Percentiles rank a stretch among this genome's conserved stretches.
phyloP scores from a whole-genome alignment of 1,140 invertebrate species.

The Caenorhabditis inopinata region DNA sequence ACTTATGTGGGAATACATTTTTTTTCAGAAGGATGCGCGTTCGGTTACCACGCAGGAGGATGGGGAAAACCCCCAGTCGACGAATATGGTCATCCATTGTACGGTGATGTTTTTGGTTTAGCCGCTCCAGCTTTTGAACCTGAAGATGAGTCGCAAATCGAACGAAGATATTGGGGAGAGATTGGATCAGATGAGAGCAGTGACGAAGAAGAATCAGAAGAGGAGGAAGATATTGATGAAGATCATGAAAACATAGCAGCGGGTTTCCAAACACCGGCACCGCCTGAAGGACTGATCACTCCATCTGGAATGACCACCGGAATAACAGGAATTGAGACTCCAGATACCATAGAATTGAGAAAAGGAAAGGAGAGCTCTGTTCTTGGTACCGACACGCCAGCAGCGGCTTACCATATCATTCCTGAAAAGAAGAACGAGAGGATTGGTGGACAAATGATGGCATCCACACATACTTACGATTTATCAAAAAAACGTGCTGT shows the following conservation, averaged over 20 bases:
- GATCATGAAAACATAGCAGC: slow-evolving; percentile 55
- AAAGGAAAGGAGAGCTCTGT: slow-evolving; percentile 87
- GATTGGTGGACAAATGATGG: slow-evolving; percentile 87
- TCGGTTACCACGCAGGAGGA: slow-evolving; percentile 97
- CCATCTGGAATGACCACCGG: slow-evolving; percentile 87
- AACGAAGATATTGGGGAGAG: slow-evolving; percentile 92
- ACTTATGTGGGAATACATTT: not conserved
- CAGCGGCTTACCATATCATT: slow-evolving; percentile 82
- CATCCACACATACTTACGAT: slow-evolving; percentile 78
- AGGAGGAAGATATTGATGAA: slow-evolving; percentile 71
- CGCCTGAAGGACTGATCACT: slow-evolving; percentile 74
- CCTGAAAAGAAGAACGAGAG: slow-evolving; percentile 88
- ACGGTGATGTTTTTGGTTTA: slow-evolving; percentile 94
- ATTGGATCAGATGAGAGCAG: slow-evolving; percentile 82
- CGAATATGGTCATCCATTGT: slow-evolving; percentile 92
- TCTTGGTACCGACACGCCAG: slow-evolving; percentile 80
- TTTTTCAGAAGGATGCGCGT: slow-evolving; percentile 91
- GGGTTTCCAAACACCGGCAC: slow-evolving; percentile 52
- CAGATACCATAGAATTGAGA: slow-evolving; percentile 93
- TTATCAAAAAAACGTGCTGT: slow-evolving; percentile 55
- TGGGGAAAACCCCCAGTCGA: slow-evolving; percentile 99
- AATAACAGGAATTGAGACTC: slow-evolving; percentile 93
- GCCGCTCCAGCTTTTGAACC: slow-evolving; percentile 55
- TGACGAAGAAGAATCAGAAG: slow-evolving; percentile 75
- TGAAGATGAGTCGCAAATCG: slow-evolving; percentile 81